A percentile compares a stretch with the other conserved stretches of the same genome.
Evolutionary conservation across 1,140 invertebrate species (phyloP).

Genomic region (Drosophila eugracilis): DNA sequence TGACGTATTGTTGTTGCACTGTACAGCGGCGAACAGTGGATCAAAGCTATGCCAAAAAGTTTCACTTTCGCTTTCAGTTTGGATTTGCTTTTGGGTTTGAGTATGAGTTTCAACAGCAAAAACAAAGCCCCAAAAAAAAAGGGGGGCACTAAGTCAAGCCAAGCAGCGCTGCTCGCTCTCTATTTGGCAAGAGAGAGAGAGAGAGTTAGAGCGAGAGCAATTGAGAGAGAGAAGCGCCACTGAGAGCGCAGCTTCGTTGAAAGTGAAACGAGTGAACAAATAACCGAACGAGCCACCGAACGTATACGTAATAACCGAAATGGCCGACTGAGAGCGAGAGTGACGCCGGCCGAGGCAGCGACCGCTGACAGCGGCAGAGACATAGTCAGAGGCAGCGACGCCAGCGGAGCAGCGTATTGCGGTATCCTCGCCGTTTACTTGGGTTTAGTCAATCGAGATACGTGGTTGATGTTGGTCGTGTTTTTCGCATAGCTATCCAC

Average conservation of each 20-base stretch:
- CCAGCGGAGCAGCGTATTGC: constrained; percentile 69
- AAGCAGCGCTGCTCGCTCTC: constrained; percentile 49
- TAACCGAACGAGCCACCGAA: constrained; percentile 37
- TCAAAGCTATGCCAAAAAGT: constrained; percentile 75
- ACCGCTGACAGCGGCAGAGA: constrained; percentile 11
- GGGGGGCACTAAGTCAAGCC: constrained; percentile 76
- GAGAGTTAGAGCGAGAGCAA: constrained; percentile 3
- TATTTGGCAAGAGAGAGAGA: constrained; percentile 24
- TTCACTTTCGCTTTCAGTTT: constrained; percentile 81
- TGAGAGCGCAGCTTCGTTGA: constrained; percentile 43
- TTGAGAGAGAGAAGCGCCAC: neutral
- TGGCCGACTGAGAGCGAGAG: constrained; percentile 68
- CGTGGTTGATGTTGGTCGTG: constrained; percentile 85
- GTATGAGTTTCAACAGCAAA: constrained; percentile 70
- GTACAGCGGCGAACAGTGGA: constrained; percentile 57
- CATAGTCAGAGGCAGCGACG: constrained; percentile 21
- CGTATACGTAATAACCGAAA: constrained; percentile 73
- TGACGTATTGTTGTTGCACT: constrained; percentile 41
- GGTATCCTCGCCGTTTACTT: constrained; percentile 84
- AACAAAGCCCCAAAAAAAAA: constrained; percentile 52
- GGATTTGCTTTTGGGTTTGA: constrained; percentile 25
- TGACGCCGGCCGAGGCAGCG: constrained; percentile 29
- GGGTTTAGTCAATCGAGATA: constrained; percentile 85
- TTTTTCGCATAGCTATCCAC: constrained; percentile 76
- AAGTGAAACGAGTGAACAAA: constrained; percentile 60